Conservation (phyloP, 2,797 vertebrate species). For the Mionectes olivaceus region DNA sequence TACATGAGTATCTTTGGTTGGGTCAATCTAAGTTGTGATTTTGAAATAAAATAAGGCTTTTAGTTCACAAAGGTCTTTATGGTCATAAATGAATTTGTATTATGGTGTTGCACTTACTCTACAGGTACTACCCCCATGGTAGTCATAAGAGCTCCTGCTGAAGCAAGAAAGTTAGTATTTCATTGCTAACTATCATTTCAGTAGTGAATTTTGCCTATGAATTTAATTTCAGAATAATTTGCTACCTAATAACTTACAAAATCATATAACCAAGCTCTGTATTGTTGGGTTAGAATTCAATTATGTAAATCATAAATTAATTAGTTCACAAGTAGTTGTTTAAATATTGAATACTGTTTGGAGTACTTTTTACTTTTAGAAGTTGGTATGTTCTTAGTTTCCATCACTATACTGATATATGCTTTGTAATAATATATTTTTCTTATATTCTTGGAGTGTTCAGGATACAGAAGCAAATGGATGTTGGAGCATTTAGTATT, state of each 20-base stretch:
- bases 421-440: neutral
- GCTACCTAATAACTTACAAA: neutral
- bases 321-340: neutral
- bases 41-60: neutral
- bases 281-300: neutral
- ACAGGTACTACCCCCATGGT: neutral
- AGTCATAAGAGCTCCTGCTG: neutral
- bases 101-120: neutral
- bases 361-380: neutral
- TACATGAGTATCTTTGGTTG: neutral
- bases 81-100: neutral
- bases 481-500: neutral
- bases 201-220: neutral
- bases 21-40: neutral
- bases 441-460: neutral
- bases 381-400: neutral
- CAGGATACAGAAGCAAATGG: neutral
- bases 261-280: neutral
- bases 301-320: neutral
- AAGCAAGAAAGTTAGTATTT: neutral
- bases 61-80: neutral
- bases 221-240: neutral
- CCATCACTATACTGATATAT: neutral
- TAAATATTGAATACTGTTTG: neutral
- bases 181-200: neutral